Percentiles rank a stretch among this genome's conserved stretches.
These are phyloP conservation scores for Steinernema hermaphroditum DNA, from an alignment of 2,888 invertebrate genomes.

Conservation along the genomic window DNA sequence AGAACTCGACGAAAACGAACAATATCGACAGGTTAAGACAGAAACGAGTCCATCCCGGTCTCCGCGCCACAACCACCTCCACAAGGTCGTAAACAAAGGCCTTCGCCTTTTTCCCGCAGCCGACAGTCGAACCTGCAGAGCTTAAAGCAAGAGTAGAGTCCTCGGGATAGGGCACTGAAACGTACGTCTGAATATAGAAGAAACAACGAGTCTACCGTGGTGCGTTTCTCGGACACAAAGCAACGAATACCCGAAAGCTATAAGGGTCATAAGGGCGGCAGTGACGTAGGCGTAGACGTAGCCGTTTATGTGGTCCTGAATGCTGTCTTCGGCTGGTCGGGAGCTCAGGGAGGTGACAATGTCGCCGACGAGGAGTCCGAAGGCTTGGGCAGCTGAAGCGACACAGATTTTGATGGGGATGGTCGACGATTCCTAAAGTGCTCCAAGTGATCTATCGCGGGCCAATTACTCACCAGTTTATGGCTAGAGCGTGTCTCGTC, in stretches of 20 bases:
- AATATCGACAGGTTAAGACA: conserved; percentile 54
- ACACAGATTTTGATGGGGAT: conserved; percentile 26
- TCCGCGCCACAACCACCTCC: conserved; percentile 45
- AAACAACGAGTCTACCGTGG: conserved; percentile 20
- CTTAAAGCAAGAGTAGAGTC: neutral
- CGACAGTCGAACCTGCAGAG: neutral
- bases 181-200: neutral
- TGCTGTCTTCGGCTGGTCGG: conserved; percentile 20
- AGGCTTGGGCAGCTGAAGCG: neutral
- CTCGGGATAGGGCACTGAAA: conserved; percentile 14
- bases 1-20: conserved; percentile 60
- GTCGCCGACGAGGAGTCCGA: conserved; percentile 7
- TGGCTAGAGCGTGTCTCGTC: conserved; percentile 55
- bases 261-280: conserved; percentile 36
- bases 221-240: conserved; percentile 55
- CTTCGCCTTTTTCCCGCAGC: neutral
- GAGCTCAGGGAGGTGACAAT: conserved; percentile 24
- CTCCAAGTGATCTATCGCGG: too few relatives aligned
- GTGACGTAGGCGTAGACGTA: conserved; percentile 31
- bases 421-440: neutral
- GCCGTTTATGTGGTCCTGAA: conserved; percentile 32
- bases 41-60: conserved; percentile 58
- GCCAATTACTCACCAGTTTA: conserved; percentile 47
- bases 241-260: conserved; percentile 51
- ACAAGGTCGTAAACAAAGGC: conserved; percentile 37